Percentiles rank a stretch among this genome's conserved stretches.
Conservation (phyloP, 2,797 vertebrate genomes). For the Thripadectes ignobilis region DNA sequence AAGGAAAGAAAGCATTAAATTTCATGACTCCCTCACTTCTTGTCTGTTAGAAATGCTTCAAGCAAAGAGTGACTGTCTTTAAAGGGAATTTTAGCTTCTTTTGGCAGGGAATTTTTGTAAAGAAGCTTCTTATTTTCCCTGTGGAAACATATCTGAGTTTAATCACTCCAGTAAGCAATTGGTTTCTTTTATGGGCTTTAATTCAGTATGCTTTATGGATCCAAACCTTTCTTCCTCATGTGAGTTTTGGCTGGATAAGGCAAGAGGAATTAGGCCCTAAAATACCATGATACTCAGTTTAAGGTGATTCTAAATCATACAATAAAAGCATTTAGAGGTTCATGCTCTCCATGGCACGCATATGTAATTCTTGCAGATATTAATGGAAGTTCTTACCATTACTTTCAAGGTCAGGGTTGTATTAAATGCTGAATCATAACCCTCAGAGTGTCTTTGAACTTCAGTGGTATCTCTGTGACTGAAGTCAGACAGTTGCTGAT, state of each 20-base stretch:
- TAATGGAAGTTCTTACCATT: background rate
- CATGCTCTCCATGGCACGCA: background rate
- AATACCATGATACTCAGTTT: background rate
- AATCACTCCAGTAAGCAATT: slow-evolving; percentile 46
- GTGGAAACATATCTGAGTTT: slow-evolving; percentile 20
- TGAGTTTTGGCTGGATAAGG: slow-evolving; percentile 18
- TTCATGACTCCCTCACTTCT: background rate
- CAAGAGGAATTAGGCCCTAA: background rate
- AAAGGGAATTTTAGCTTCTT: background rate
- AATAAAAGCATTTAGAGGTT: slow-evolving; percentile 30
- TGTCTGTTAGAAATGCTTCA: slow-evolving; percentile 4
- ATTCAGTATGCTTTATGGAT: slow-evolving; percentile 30
- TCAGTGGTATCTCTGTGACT: background rate
- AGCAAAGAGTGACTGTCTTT: background rate
- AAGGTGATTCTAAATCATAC: slow-evolving; percentile 29
- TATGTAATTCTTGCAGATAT: slow-evolving; percentile 21
- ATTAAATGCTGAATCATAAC: background rate
- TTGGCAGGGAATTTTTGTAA: background rate
- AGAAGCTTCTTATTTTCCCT: slow-evolving; percentile 15
- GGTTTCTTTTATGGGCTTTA: slow-evolving; percentile 31
- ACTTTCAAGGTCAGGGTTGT: slow-evolving; percentile 43
- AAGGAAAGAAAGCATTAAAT: background rate
- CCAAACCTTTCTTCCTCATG: slow-evolving; percentile 20
- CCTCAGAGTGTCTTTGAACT: background rate
- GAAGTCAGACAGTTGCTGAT: background rate